Conservation (phyloP, 1,140 invertebrate genomes). For the Lepidurus apus region DNA sequence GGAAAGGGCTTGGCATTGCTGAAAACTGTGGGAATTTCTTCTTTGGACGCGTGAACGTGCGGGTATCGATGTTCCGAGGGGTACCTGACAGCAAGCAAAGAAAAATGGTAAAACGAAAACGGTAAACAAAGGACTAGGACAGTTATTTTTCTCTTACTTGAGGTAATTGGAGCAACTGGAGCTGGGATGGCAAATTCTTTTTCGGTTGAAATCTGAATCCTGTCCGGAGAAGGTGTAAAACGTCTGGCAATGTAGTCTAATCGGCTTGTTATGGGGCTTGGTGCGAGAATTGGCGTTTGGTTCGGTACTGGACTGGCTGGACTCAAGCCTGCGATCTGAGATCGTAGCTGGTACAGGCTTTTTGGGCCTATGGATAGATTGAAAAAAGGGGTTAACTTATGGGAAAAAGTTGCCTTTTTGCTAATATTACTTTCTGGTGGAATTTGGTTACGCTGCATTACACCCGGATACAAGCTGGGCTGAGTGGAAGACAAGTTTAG, state of each 20-base stretch:
- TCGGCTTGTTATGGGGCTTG: background rate
- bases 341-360: background rate
- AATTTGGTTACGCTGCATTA: background rate
- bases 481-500: background rate
- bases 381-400: background rate
- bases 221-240: background rate
- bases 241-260: constrained; percentile 1
- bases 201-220: background rate
- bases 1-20: background rate
- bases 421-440: background rate
- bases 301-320: background rate
- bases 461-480: background rate
- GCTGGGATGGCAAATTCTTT: background rate
- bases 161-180: background rate
- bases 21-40: background rate
- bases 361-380: background rate
- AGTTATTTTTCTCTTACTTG: background rate
- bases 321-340: background rate
- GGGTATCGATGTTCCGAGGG: background rate
- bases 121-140: too few relatives aligned
- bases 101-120: too few relatives aligned
- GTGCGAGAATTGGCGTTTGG: background rate
- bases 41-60: background rate
- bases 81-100: background rate
- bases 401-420: background rate